Evolutionary conservation across 2,888 invertebrate genomes (phyloP).

Genomic region (Ichneumon xanthorius): DNA sequence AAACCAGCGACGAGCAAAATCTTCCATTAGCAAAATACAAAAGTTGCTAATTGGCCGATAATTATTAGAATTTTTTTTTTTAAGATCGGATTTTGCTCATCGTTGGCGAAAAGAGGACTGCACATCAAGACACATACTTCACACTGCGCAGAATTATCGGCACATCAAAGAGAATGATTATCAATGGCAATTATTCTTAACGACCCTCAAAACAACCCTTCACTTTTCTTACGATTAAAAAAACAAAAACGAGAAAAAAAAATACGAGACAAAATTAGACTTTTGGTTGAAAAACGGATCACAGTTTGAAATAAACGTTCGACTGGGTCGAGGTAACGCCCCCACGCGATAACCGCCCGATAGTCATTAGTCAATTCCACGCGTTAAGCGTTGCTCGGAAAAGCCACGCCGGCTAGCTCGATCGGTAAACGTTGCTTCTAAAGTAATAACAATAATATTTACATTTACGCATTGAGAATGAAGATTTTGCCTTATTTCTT

Average conservation of each 20-base stretch:
- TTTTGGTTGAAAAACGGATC: slow-evolving; percentile 29
- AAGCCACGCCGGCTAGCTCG: slow-evolving; percentile 3
- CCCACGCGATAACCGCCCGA: slow-evolving; percentile 14
- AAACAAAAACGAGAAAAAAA: slow-evolving; percentile 23
- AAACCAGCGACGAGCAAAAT: slow-evolving; percentile 25
- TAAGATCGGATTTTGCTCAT: background rate
- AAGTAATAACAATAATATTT: slow-evolving; percentile 60
- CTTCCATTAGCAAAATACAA: background rate
- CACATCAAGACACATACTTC: background rate
- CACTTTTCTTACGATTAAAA: background rate
- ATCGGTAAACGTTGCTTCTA: slow-evolving; percentile 28
- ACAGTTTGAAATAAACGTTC: slow-evolving; percentile 38
- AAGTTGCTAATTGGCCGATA: background rate
- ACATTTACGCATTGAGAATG: slow-evolving; percentile 55
- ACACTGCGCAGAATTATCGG: slow-evolving; percentile 6
- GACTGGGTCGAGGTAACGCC: background rate
- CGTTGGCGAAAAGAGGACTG: slow-evolving; percentile 21
- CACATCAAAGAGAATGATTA: slow-evolving; percentile 24
- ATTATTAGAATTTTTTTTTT: background rate
- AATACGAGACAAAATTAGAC: slow-evolving; percentile 23
- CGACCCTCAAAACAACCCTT: slow-evolving; percentile 3
- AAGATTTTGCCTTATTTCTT: slow-evolving; percentile 34
- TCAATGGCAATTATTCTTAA: slow-evolving; percentile 27
- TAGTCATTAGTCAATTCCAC: slow-evolving; percentile 37
- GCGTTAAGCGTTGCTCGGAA: background rate